Percentiles rank a stretch among this genome's conserved stretches.
Evolutionary conservation across 2,888 invertebrate genomes (phyloP).

Genomic region (Xylocampa areola): DNA sequence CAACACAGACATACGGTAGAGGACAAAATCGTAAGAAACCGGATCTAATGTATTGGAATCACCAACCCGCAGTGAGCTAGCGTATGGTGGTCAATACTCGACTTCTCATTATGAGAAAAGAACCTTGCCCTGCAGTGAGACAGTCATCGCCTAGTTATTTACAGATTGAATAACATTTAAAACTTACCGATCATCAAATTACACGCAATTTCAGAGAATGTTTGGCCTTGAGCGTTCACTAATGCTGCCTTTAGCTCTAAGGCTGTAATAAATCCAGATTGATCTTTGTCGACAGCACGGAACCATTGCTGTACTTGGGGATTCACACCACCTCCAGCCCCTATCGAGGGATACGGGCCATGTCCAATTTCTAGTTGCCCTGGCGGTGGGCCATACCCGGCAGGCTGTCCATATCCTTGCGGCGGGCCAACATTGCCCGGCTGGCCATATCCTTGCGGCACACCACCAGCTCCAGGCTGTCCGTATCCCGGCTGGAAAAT

Average conservation of each 20-base stretch:
- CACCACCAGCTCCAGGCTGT: constrained; percentile 21
- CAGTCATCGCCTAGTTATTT: too few species aligned
- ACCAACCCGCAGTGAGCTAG: too few species aligned
- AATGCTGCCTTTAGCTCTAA: constrained; percentile 94
- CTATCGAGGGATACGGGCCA: constrained; percentile 85
- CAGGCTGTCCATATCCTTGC: constrained; percentile 56
- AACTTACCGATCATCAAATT: constrained; percentile 94
- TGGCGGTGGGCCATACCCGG: constrained; percentile 59
- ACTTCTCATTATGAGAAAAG: too few species aligned
- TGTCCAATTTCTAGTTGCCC: constrained; percentile 81
- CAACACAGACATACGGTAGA: too few species aligned
- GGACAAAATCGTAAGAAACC: too few species aligned
- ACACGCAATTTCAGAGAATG: constrained; percentile 95
- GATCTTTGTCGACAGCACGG: constrained; percentile 94
- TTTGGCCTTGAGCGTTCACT: constrained; percentile 95
- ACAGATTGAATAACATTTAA: constrained; percentile 3
- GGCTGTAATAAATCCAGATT: constrained; percentile 95
- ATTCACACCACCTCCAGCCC: constrained; percentile 87
- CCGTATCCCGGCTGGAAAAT: constrained; percentile 37
- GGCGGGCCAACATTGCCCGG: constrained; percentile 56
- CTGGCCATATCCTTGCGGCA: constrained; percentile 30
- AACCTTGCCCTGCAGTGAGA: too few species aligned
- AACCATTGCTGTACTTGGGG: constrained; percentile 96
- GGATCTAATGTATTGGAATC: too few species aligned
- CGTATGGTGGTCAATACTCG: too few species aligned